Conservation (phyloP, 2,797 vertebrate species). For the Cheirogaleus major region DNA sequence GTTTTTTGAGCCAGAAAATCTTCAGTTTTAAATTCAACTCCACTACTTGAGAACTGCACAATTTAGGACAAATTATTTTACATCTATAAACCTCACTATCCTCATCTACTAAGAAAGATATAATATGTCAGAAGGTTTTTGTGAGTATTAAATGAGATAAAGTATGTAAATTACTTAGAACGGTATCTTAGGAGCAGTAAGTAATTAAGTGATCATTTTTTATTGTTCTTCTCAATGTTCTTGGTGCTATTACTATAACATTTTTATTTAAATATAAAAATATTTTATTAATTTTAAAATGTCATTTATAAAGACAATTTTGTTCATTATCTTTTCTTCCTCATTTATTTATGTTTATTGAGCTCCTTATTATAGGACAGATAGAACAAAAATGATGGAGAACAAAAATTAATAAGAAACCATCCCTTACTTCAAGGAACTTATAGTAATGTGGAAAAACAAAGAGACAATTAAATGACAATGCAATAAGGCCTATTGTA, state of each 20-base stretch:
- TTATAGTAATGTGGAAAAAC: neutral
- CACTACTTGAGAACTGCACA: neutral
- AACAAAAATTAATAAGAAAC: slow-evolving; percentile 16
- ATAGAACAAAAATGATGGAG: neutral
- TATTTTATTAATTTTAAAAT: slow-evolving; percentile 7
- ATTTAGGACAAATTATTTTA: neutral
- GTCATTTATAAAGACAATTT: slow-evolving; percentile 1
- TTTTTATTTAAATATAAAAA: slow-evolving; percentile 9
- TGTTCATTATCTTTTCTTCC: neutral
- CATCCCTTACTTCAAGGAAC: neutral
- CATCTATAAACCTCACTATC: neutral
- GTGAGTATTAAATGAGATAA: neutral
- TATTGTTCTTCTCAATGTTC: neutral
- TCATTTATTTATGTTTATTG: neutral
- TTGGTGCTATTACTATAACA: neutral
- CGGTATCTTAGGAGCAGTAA: neutral
- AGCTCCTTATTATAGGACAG: neutral
- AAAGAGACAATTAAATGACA: neutral
- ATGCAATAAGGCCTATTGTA: neutral
- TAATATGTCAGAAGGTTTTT: neutral
- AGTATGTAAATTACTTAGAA: too few relatives aligned
- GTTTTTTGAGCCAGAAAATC: neutral
- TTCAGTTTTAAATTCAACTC: neutral
- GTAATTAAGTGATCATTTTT: neutral
- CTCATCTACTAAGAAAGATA: neutral